Evolutionary conservation across 1,140 invertebrate species (phyloP).

Genomic region (Neotoxoptera formosana): DNA sequence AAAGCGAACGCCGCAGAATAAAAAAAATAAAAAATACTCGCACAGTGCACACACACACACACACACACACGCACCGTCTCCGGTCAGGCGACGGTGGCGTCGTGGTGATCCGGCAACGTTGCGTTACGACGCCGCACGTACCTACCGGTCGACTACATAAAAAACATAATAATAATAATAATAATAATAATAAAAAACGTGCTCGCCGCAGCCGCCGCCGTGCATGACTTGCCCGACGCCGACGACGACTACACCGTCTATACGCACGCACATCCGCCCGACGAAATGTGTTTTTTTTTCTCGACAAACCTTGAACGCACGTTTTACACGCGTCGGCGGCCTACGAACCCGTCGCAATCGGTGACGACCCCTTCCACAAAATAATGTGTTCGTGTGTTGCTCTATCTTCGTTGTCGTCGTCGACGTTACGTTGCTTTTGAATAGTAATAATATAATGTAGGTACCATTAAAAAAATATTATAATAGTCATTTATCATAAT

Average conservation of each 20-base stretch:
- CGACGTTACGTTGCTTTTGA: background rate
- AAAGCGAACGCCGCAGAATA: background rate
- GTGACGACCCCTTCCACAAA: background rate
- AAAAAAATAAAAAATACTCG: background rate
- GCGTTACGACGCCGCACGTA: background rate
- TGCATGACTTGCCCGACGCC: slow-evolving; percentile 41
- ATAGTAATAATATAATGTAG: background rate
- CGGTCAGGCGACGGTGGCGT: background rate
- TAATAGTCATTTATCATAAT: background rate
- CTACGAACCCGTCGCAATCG: slow-evolving; percentile 39
- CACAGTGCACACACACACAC: background rate
- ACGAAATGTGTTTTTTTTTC: slow-evolving; percentile 10
- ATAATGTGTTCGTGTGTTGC: background rate
- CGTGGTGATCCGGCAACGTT: background rate
- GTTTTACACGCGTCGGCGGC: background rate
- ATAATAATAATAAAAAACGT: slow-evolving; percentile 17
- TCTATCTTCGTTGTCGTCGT: background rate
- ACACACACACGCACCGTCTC: background rate
- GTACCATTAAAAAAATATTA: background rate
- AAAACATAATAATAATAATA: slow-evolving; percentile 20
- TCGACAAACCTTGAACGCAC: slow-evolving; percentile 33
- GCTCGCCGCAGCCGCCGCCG: background rate
- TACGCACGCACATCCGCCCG: slow-evolving; percentile 45
- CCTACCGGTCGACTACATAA: slow-evolving; percentile 29
- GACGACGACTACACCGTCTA: background rate